Conservation (phyloP, 2,797 vertebrate genomes). For the Pristis pectinata region DNA sequence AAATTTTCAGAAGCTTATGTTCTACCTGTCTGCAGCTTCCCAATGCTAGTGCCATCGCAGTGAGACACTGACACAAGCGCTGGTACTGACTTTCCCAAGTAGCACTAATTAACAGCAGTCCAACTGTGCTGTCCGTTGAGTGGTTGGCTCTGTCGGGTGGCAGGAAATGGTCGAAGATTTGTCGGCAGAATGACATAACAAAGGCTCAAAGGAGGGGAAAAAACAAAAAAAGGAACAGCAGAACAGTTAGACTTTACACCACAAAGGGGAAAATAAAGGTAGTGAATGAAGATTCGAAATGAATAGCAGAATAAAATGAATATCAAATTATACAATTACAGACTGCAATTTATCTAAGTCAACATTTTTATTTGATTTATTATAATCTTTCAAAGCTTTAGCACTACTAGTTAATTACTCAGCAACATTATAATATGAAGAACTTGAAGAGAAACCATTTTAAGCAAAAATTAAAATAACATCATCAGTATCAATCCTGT, state of each 20-base stretch:
- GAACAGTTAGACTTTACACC: slow-evolving; percentile 56
- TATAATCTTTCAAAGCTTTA: slow-evolving; percentile 49
- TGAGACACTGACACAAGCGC: slow-evolving; percentile 69
- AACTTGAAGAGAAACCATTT: slow-evolving; percentile 30
- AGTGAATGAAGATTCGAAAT: slow-evolving; percentile 64
- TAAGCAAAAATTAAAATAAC: background rate
- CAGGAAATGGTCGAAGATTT: slow-evolving; percentile 88
- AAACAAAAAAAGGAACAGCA: slow-evolving; percentile 77
- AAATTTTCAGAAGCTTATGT: slow-evolving; percentile 39
- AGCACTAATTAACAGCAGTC: slow-evolving; percentile 94
- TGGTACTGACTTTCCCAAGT: slow-evolving; percentile 77
- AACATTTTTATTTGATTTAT: slow-evolving; percentile 72
- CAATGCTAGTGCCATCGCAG: slow-evolving; percentile 49
- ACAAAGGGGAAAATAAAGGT: slow-evolving; percentile 58
- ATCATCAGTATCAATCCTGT: slow-evolving; percentile 6
- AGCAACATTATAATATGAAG: slow-evolving; percentile 20
- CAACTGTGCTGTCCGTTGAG: slow-evolving; percentile 80
- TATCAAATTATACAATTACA: slow-evolving; percentile 72
- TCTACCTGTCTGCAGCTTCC: slow-evolving; percentile 50
- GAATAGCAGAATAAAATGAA: slow-evolving; percentile 68
- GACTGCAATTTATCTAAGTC: slow-evolving; percentile 62
- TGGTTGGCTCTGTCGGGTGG: slow-evolving; percentile 72
- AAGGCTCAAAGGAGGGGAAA: slow-evolving; percentile 66
- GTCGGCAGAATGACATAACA: slow-evolving; percentile 85
- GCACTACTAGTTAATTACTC: slow-evolving; percentile 34